These are phyloP conservation scores for Halocaridina rubra DNA, from an alignment of 2,888 invertebrate species.

Conservation along the genomic window DNA sequence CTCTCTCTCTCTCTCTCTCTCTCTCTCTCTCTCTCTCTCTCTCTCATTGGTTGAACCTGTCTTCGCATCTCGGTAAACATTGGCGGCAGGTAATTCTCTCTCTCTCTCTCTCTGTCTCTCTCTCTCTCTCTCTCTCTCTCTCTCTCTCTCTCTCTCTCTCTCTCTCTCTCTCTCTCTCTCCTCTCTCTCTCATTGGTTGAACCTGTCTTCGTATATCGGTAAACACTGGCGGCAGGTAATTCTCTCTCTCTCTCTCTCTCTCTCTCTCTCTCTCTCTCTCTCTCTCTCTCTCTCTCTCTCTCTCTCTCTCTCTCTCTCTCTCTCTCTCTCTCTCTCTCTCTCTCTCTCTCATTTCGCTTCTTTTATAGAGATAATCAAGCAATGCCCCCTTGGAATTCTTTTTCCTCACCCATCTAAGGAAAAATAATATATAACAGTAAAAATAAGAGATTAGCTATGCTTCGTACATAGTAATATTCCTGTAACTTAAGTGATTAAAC, in stretches of 20 bases:
- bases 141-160: neutral
- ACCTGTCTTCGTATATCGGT: neutral
- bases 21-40: neutral
- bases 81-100: neutral
- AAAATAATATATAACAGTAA: too few relatives aligned
- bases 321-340: neutral
- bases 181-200: neutral
- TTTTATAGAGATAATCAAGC: neutral
- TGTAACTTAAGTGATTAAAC: neutral
- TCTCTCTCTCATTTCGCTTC: too few relatives aligned
- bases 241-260: neutral
- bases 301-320: neutral
- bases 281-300: neutral
- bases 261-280: neutral
- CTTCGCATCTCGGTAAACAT: neutral
- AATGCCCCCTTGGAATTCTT: neutral
- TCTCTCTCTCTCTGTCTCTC: neutral
- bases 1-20: neutral
- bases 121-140: neutral
- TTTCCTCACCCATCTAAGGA: too few relatives aligned
- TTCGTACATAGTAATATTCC: neutral
- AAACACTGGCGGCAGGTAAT: neutral
- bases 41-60: too few relatives aligned
- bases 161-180: neutral
- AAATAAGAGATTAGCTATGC: neutral